phyloP scores from a whole-genome alignment of 2,888 invertebrate species.

The Germaria angustata region DNA sequence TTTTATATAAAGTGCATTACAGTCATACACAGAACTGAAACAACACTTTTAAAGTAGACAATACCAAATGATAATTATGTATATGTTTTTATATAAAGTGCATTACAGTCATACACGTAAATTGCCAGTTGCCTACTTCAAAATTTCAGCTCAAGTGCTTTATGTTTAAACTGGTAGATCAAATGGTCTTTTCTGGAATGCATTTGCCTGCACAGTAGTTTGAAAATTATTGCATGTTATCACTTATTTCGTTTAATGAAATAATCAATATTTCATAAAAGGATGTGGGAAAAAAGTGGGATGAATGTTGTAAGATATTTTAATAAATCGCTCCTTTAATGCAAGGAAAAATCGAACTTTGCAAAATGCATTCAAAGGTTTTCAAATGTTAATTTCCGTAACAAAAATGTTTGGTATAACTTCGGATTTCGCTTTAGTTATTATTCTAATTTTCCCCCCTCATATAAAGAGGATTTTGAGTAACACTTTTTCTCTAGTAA shows the following conservation, averaged over 20 bases:
- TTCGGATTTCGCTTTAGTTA: too few species aligned
- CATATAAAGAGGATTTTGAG: too few species aligned
- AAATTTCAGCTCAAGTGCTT: neutral
- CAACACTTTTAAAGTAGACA: slow-evolving; percentile 52
- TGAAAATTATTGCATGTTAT: slow-evolving; percentile 23
- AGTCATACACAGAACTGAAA: slow-evolving; percentile 65
- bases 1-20: slow-evolving; percentile 46
- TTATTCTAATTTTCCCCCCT: too few species aligned
- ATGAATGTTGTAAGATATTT: neutral
- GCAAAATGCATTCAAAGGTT: too few species aligned
- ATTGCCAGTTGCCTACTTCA: slow-evolving; percentile 18
- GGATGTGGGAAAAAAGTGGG: neutral
- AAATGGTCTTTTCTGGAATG: slow-evolving; percentile 23
- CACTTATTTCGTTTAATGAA: slow-evolving; percentile 45
- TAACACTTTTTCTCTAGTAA: too few species aligned
- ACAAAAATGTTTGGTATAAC: too few species aligned
- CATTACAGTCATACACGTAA: slow-evolving; percentile 48
- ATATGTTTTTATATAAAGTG: slow-evolving; percentile 33
- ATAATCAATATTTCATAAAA: slow-evolving; percentile 23
- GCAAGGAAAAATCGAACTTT: too few species aligned
- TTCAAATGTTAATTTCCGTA: too few species aligned
- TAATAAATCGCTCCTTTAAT: too few species aligned
- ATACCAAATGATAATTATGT: slow-evolving; percentile 45
- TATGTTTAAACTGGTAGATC: slow-evolving; percentile 32
- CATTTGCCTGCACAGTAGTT: slow-evolving; percentile 19